Base-by-base conservation (phyloP, 2,888 invertebrate genomes). In the Bombylius discolor region DNA sequence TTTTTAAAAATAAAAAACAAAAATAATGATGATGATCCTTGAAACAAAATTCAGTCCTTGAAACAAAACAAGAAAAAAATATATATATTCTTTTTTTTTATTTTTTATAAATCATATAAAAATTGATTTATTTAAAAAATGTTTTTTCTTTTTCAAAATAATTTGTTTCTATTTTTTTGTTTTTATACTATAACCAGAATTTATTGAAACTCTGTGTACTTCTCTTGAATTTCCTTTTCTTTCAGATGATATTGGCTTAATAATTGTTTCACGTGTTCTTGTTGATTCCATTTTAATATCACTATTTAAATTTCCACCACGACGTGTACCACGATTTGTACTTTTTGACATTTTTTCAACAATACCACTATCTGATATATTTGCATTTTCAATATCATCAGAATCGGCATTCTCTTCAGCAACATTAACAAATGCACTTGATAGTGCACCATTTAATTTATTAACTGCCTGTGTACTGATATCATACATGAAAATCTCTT, bases 401-500 rank as follows among this genome's bases (percentile, higher is more conserved):
- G 81, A 81, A 50, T 79, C 74, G 9, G 89, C 83, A 71, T 91
- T 91, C 62, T 87, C 88, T 74, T 90, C 90, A 32, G 91, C 91
- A 49, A 89, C 90, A 67, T 87, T 86, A 4, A 90, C 89, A 65
- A 91, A 91, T 45, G 90, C 88, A 52, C 84, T 81, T 5, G 90
- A 90, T 52, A 91, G 76, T 66, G 89, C 89, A 3, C 91, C 90
- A 62, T 81, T 83, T 32, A 91, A 75, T 72, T 85, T 88, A 70
- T 82, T 89, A 4, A 89, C 85, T 47, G 79, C 81, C 65, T 85
- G 81, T 5, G 85, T 82, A 59, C 78, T 75, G 49, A 89, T 82
- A 68, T 91, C 90, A 69, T 89, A 90, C 90, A 91, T 90, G 73
- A 82, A 91, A 64, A 91, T 90, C 76, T 90, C 90, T 67, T 84